Evolutionary conservation across 2,797 vertebrate species (phyloP), one percentile per base, ranked within the genome.

Genomic region (Sebastes itinus): DNA sequence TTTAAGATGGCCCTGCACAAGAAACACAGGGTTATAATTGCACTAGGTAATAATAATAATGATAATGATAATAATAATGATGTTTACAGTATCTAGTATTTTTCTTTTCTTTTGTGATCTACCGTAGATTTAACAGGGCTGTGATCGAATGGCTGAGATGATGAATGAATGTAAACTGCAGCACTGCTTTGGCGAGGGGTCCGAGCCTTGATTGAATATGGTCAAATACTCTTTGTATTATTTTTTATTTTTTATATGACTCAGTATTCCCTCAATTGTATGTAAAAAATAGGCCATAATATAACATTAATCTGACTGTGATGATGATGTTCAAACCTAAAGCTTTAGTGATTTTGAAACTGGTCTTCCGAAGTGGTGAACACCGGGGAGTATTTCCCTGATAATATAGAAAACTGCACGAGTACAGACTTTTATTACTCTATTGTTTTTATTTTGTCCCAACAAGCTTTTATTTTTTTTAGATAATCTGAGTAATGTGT

Each of bases 81-180:
- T 55, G 90, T 95, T 95, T 93, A 92, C 89, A 91, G 67, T 68
- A 46, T 74, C 59, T 77, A 30, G 49, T 35, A 60, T 71, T 32
- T 69, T 72, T 65, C 61, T 69, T 69, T 71, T 72, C 63, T 3
- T 78, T 76, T 85, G 86, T 86, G 87, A 87, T 86, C 83, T 82
- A 82, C 72, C 86, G 66, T 80, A 65, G 69, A 77, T 77, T n/a
- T 87, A 86, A 73, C 74, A 76, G 65, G 83, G 86, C 85, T 72
- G 72, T 80, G 72, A 66, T 13, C 20, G 82, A 85, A 77, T 79
- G 86, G 74, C 72, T 89, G 82, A 84, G 73, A 80, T 81, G 68
- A 86, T 92, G 83, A 81, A 80, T 95, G 92, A 94, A 94, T 94
- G 93, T 94, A 90, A 91, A 88, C 65, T 86, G 90, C 92, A 93